Conservation (phyloP, 1,140 invertebrate genomes). For the Cydia amplana region DNA sequence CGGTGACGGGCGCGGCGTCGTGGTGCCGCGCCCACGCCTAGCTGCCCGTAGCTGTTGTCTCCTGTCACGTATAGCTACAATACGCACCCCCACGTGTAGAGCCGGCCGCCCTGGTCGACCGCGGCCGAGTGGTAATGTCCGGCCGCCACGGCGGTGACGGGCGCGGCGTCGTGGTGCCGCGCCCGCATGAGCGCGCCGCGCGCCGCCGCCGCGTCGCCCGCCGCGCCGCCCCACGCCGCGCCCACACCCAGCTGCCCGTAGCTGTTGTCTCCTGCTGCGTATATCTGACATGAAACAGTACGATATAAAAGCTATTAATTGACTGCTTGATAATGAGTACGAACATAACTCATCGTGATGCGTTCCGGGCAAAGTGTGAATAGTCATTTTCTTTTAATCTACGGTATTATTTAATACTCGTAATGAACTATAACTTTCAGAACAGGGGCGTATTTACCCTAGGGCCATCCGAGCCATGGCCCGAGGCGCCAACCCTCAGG, state of each 20-base stretch:
- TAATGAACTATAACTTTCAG: too few relatives aligned
- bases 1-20: constrained; percentile 45
- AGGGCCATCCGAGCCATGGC: too few relatives aligned
- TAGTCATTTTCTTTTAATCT: too few relatives aligned
- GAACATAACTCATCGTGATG: too few relatives aligned
- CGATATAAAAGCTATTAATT: neutral
- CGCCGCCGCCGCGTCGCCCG: constrained; percentile 45
- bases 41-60: constrained; percentile 60
- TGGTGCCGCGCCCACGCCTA: constrained; percentile 48
- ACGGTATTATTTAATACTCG: too few relatives aligned
- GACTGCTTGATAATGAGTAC: too few relatives aligned
- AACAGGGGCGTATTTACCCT: too few relatives aligned
- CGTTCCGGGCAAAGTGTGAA: too few relatives aligned
- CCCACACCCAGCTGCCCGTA: constrained; percentile 67
- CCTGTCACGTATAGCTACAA: constrained; percentile 30
- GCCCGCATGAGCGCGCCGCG: constrained; percentile 44
- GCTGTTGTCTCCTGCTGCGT: constrained; percentile 61
- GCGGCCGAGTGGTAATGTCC: constrained; percentile 69
- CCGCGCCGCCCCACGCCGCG: constrained; percentile 51
- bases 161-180: constrained; percentile 42
- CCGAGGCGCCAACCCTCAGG: too few relatives aligned
- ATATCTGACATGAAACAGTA: constrained; percentile 47
- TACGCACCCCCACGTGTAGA: constrained; percentile 65
- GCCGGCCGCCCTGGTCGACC: constrained; percentile 56
- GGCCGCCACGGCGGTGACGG: constrained; percentile 47